These are phyloP conservation scores for Dermatemys mawii DNA, from an alignment of 2,113 vertebrate genomes.

Conservation along the genomic window DNA sequence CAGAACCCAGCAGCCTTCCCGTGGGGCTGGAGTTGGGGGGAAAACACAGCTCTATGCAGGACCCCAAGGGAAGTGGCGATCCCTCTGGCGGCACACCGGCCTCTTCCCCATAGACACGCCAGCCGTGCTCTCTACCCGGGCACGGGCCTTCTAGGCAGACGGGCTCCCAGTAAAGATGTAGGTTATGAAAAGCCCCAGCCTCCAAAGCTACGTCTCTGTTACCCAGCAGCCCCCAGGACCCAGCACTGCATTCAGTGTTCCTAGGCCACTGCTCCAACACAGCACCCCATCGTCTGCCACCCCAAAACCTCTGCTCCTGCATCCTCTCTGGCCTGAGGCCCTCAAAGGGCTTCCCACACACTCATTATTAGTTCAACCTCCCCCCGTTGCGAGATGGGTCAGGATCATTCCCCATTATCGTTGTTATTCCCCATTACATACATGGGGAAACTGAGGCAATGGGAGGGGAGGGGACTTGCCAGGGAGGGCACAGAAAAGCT, in stretches of 20 bases:
- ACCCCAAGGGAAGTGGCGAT: too few relatives aligned
- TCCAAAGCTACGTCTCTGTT: background rate
- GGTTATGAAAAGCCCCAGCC: too few relatives aligned
- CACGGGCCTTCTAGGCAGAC: background rate
- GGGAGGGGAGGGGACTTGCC: accelerated
- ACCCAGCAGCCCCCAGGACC: background rate
- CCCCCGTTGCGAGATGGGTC: background rate
- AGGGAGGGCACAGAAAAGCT: accelerated
- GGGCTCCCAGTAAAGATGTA: background rate
- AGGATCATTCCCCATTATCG: background rate
- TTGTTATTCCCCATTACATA: accelerated
- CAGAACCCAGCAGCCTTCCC: too few relatives aligned
- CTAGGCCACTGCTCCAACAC: background rate
- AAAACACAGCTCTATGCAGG: too few relatives aligned
- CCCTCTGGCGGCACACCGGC: too few relatives aligned
- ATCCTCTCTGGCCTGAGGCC: background rate
- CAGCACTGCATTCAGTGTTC: background rate
- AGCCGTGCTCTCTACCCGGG: too few relatives aligned
- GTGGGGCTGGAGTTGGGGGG: too few relatives aligned
- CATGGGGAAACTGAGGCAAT: background rate
- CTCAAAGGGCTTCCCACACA: background rate
- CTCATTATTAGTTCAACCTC: background rate
- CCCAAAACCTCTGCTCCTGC: background rate
- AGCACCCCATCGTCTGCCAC: too few relatives aligned
- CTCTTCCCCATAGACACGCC: background rate